These are phyloP conservation scores for Acromyrmex heyeri DNA, from an alignment of 1,140 invertebrate genomes.

Conservation along the genomic window DNA sequence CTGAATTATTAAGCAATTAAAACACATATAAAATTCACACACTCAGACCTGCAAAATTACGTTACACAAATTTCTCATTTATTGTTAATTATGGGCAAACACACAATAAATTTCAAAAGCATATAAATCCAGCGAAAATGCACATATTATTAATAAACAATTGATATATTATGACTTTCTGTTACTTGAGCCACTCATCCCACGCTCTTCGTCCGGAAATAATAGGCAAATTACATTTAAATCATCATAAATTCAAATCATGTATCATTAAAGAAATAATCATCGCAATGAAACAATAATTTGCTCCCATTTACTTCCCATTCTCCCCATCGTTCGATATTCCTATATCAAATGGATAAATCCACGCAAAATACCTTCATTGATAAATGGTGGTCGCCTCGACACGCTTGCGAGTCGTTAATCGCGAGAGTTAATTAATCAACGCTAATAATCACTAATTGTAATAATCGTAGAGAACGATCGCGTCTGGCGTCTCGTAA, in stretches of 20 bases:
- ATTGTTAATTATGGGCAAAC: not conserved
- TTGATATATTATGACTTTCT: not conserved
- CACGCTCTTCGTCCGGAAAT: not conserved
- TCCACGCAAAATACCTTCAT: not conserved
- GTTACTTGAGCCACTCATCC: not conserved
- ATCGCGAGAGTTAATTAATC: conserved; percentile 30
- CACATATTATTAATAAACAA: conserved; percentile 2
- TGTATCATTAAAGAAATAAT: conserved; percentile 22
- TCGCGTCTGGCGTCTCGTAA: not conserved
- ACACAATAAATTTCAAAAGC: conserved; percentile 1
- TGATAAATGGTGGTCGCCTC: conserved; percentile 3
- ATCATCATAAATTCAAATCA: conserved; percentile 5
- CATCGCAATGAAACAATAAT: conserved; percentile 10
- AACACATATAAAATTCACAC: not conserved
- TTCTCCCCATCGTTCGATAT: not conserved
- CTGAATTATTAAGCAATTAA: not conserved
- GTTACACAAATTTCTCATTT: not conserved
- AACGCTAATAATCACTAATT: conserved; percentile 30
- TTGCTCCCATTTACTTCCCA: not conserved
- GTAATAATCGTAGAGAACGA: conserved; percentile 29
- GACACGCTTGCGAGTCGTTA: conserved; percentile 3
- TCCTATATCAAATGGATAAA: conserved; percentile 8
- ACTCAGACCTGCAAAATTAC: not conserved
- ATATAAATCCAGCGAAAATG: not conserved
- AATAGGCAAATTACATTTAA: not conserved